Evolutionary conservation across 2,888 invertebrate species (phyloP).

Genomic region (Oscheius sp.): DNA sequence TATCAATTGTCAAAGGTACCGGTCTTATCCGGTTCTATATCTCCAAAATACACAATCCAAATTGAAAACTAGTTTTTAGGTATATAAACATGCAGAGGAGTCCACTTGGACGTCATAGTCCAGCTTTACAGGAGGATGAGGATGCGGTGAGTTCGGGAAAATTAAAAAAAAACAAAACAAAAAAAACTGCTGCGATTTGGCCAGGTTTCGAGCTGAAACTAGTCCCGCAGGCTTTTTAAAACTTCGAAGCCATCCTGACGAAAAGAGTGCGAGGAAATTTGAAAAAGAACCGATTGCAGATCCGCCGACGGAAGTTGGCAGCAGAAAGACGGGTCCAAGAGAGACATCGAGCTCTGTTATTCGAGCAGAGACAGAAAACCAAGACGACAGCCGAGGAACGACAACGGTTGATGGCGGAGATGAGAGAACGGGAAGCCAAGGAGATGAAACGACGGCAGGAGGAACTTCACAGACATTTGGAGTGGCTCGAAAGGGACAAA

Average conservation of each 20-base stretch:
- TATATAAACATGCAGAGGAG: conserved; percentile 12
- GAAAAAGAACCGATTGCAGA: conserved; percentile 38
- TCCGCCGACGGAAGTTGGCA: conserved; percentile 55
- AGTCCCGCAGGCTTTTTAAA: too few species aligned
- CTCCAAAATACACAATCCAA: too few species aligned
- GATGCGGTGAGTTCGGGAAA: conserved; percentile 8
- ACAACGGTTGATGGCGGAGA: conserved; percentile 43
- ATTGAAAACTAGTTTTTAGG: neutral
- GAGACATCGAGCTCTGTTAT: conserved; percentile 46
- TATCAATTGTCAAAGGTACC: too few species aligned
- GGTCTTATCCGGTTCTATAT: too few species aligned
- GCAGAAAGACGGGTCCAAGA: conserved; percentile 55
- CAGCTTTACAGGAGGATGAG: conserved; percentile 19
- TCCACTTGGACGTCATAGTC: conserved; percentile 18
- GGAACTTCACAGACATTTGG: conserved; percentile 50
- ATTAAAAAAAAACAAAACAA: conserved; percentile 5
- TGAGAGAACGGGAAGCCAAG: conserved; percentile 45
- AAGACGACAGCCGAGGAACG: conserved; percentile 38
- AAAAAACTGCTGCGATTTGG: neutral
- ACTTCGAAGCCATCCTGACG: too few species aligned
- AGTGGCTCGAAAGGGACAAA: conserved; percentile 50
- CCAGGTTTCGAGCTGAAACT: too few species aligned
- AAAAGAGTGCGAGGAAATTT: too few species aligned
- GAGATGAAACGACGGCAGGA: conserved; percentile 58
- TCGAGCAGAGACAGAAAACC: conserved; percentile 44